These are phyloP conservation scores for Ataeniobius toweri DNA, from an alignment of 2,797 vertebrate genomes.

Conservation along the genomic window DNA sequence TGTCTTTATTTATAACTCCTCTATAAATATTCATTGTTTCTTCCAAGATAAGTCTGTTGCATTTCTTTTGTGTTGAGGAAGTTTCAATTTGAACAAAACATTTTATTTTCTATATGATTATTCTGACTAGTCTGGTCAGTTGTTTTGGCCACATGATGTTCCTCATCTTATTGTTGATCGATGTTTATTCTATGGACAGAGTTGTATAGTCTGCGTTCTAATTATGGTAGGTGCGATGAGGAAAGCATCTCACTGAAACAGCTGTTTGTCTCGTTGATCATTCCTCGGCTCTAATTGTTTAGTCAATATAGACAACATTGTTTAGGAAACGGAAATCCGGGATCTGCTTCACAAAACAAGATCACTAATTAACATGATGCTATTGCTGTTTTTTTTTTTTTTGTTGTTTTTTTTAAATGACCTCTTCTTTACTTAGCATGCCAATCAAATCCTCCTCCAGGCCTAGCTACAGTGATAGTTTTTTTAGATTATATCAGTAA, in stretches of 20 bases:
- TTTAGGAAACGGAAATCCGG: conserved; percentile 50
- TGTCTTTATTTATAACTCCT: background rate
- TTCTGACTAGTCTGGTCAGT: background rate
- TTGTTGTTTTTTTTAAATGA: conserved; percentile 26
- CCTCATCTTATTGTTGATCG: background rate
- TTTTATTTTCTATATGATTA: background rate
- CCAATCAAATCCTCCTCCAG: conserved; percentile 2
- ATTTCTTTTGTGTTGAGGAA: background rate
- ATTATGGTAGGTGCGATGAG: conserved; percentile 20
- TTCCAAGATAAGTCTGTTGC: background rate
- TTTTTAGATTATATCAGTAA: background rate
- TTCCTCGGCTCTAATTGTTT: conserved; percentile 57
- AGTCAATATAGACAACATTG: conserved; percentile 59
- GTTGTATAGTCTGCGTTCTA: background rate
- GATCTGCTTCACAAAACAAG: conserved; percentile 26
- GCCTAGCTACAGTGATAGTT: background rate
- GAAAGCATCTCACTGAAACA: conserved; percentile 28
- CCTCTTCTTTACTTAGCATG: conserved; percentile 14
- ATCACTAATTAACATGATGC: conserved; percentile 28
- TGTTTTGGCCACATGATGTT: background rate
- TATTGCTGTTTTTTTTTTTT: conserved; percentile 9
- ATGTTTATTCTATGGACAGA: background rate
- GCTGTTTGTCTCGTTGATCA: conserved; percentile 59
- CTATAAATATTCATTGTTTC: background rate
- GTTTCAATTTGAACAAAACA: background rate